phyloP scores from a whole-genome alignment of 2,797 vertebrate species.

The Malurus leucopterus region DNA sequence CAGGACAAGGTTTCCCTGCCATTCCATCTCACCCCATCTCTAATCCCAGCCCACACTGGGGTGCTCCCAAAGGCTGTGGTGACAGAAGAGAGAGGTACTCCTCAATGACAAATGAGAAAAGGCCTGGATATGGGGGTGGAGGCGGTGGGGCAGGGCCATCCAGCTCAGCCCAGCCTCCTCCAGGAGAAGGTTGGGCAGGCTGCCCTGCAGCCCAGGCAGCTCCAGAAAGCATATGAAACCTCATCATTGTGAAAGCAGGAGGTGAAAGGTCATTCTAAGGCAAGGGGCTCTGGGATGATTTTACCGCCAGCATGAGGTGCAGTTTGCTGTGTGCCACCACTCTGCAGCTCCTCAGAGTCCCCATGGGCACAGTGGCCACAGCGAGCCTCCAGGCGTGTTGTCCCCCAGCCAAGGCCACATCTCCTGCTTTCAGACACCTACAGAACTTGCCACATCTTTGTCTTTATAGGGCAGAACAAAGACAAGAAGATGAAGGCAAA shows the following conservation, averaged over 20 bases:
- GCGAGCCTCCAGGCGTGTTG: rapidly evolving
- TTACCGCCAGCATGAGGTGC: background rate
- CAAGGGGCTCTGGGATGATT: background rate
- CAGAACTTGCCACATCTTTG: background rate
- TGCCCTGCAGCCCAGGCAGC: background rate
- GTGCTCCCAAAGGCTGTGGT: background rate
- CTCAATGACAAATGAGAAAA: background rate
- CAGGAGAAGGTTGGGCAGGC: background rate
- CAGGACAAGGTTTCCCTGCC: background rate
- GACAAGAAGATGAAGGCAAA: background rate
- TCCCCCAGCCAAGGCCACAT: background rate
- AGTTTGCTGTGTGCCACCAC: background rate
- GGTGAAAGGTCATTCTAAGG: background rate
- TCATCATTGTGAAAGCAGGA: background rate
- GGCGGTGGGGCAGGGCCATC: rapidly evolving
- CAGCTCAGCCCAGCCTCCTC: background rate
- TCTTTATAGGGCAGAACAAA: background rate
- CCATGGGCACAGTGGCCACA: rapidly evolving
- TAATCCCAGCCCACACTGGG: background rate
- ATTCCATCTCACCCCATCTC: background rate
- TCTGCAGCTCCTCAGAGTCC: background rate
- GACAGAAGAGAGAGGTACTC: background rate
- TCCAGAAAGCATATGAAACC: background rate
- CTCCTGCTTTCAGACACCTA: background rate
- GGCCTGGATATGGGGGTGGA: background rate